Evolutionary conservation across 2,797 vertebrate species (phyloP), one percentile per base, ranked within the genome.

Genomic region (Podargus strigoides): DNA sequence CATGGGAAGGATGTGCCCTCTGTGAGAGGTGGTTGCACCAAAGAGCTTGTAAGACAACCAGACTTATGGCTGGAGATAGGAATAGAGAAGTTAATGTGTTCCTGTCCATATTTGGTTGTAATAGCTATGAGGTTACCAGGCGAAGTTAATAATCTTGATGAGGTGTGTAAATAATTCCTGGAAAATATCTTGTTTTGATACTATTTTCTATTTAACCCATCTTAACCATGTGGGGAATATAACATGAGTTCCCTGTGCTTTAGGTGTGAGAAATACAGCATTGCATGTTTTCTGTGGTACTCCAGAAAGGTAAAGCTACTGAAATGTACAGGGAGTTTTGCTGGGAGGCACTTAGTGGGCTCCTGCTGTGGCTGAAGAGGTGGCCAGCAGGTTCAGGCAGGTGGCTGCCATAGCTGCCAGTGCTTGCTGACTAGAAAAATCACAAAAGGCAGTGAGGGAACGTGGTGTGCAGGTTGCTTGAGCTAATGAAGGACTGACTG

Each of bases 1-100:
- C 14, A 4, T 28, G 26, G 68, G 13, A 50, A 36, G 7, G 42
- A 12, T 0, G 0, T 12, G 28, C 49, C 17, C 13, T 1, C 0
- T 18, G 7, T 24, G 26, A 5, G 34, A 55, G 26, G 6, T 2
- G 2, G 30, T 50, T 67, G 28, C 21, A 42, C 46, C 20, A 17
- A 13, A 36, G 28, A 39, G 30, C 23, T n/a, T 19, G 23, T 36
- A 12, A 26, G 27, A 20, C 27, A 55, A 6, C 12, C 0, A 3
- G 46, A 12, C 12, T 58, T 58, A 5, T 30, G 27, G 23, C 5
- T 19, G 22, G 39, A 82, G 55, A 6, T 1, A 2, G 16, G 15
- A 49, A 58, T 2, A 42, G n/a, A 16, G 27, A 72, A 32, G 8
- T 70, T 56, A 10, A 2, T 32, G 13, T 66, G 26, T n/a, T 79